A percentile compares a stretch with the other conserved stretches of the same genome.
phyloP scores from a whole-genome alignment of 2,888 invertebrate species.

The Barypeithes pellucidus region DNA sequence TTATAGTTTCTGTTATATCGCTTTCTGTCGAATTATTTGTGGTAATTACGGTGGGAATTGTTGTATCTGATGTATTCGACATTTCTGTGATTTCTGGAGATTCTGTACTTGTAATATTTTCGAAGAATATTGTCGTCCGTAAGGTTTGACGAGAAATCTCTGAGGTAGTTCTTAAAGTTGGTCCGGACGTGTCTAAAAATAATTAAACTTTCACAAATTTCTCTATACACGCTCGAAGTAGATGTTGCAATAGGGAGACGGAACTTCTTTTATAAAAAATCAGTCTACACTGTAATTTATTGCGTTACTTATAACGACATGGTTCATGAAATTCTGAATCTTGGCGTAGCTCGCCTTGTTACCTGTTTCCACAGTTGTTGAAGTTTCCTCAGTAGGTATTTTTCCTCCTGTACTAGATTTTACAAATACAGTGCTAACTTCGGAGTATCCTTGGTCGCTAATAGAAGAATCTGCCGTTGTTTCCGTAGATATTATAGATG shows the following conservation, averaged over 20 bases:
- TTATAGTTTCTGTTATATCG: constrained; percentile 4
- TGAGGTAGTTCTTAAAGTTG: background rate
- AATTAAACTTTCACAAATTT: background rate
- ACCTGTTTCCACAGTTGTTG: background rate
- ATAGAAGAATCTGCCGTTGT: constrained; percentile 9
- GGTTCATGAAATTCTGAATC: no score
- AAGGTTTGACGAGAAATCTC: background rate
- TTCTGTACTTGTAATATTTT: constrained; percentile 27
- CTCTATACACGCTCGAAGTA: no score
- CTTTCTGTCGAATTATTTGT: constrained; percentile 1
- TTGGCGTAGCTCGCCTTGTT: no score
- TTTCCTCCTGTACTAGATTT: background rate
- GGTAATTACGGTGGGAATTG: background rate
- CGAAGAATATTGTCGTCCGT: background rate
- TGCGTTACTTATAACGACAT: no score
- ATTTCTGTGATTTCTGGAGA: constrained; percentile 57
- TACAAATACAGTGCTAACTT: constrained; percentile 14
- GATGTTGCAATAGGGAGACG: no score
- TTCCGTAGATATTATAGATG: constrained; percentile 7
- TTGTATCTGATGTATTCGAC: constrained; percentile 2
- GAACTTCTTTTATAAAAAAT: no score
- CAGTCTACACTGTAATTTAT: no score
- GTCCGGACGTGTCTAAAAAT: background rate
- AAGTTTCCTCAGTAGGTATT: background rate
- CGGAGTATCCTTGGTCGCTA: background rate